These are phyloP conservation scores for Dolichotis patagonum DNA, from an alignment of 2,113 vertebrate genomes.

Conservation along the genomic window DNA sequence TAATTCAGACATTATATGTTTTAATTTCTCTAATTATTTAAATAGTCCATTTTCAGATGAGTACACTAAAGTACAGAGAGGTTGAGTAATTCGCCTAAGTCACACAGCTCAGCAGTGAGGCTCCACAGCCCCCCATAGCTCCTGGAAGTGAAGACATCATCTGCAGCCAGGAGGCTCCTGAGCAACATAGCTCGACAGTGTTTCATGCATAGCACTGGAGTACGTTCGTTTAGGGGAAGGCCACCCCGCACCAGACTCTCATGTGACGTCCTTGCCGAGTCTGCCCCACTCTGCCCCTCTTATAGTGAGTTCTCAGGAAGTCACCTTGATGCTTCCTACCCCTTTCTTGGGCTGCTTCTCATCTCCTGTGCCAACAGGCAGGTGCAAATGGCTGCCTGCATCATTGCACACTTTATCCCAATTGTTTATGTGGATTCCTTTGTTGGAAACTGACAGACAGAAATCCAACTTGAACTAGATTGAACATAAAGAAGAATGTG, in stretches of 20 bases:
- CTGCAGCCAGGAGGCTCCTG: neutral
- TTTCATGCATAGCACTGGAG: neutral
- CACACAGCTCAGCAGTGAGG: neutral
- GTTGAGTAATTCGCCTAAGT: neutral
- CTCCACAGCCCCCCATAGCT: neutral
- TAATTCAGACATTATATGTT: neutral
- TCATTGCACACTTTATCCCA: neutral
- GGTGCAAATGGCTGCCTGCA: neutral
- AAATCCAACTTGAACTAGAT: slow-evolving; percentile 65
- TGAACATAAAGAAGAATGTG: slow-evolving; percentile 52
- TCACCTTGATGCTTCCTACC: neutral
- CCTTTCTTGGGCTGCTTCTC: neutral
- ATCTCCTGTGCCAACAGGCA: neutral
- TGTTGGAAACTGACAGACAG: slow-evolving; percentile 62
- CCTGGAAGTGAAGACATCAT: neutral
- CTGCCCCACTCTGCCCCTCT: neutral
- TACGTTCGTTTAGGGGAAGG: neutral
- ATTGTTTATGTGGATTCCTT: slow-evolving; percentile 17
- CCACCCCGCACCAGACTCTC: neutral
- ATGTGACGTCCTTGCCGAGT: neutral
- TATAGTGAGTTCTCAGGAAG: neutral
- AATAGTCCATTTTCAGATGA: neutral
- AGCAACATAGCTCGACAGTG: neutral
- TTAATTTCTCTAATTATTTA: slow-evolving; percentile 28
- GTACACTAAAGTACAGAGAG: neutral